Percentiles rank a stretch among this genome's conserved stretches.
Evolutionary conservation across 2,888 invertebrate genomes (phyloP).

Genomic region (Auanema sp.): DNA sequence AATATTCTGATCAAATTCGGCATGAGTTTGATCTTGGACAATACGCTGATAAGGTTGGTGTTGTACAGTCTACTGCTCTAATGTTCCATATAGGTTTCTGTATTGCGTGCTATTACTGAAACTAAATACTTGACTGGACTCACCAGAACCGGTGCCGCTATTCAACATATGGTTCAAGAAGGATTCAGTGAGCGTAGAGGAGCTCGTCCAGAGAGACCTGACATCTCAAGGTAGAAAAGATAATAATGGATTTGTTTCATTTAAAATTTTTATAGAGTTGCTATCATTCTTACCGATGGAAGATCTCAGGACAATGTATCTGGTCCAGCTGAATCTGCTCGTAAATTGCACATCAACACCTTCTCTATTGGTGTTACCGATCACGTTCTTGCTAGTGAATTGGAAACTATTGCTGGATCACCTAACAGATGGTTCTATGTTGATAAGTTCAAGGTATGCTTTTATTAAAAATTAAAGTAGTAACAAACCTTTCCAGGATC

Average conservation of each 20-base stretch:
- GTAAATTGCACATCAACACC: conserved; percentile 61
- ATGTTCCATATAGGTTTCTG: conserved; percentile 30
- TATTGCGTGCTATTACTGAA: conserved; percentile 44
- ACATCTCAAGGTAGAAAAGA: conserved; percentile 25
- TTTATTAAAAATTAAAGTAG: too few relatives aligned
- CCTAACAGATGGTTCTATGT: conserved; percentile 63
- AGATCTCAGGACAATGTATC: conserved; percentile 65
- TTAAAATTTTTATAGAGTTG: conserved; percentile 43
- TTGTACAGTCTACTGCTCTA: background rate
- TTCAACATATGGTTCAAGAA: conserved; percentile 63
- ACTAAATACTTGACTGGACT: conserved; percentile 62
- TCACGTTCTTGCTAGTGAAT: conserved; percentile 61
- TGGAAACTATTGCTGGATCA: conserved; percentile 63
- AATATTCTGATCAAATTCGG: conserved; percentile 63
- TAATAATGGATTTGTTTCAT: background rate
- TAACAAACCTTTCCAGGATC: conserved; percentile 30
- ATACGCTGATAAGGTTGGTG: conserved; percentile 27
- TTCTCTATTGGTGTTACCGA: conserved; percentile 65
- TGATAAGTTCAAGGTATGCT: conserved; percentile 61
- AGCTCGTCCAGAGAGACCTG: conserved; percentile 46
- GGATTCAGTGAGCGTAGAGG: conserved; percentile 62
- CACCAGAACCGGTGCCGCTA: conserved; percentile 63
- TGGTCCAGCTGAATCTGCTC: conserved; percentile 61
- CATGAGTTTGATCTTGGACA: conserved; percentile 63
- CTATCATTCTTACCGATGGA: conserved; percentile 66